Conservation (phyloP, 2,113 vertebrate genomes). For the Pluvianellus socialis region DNA sequence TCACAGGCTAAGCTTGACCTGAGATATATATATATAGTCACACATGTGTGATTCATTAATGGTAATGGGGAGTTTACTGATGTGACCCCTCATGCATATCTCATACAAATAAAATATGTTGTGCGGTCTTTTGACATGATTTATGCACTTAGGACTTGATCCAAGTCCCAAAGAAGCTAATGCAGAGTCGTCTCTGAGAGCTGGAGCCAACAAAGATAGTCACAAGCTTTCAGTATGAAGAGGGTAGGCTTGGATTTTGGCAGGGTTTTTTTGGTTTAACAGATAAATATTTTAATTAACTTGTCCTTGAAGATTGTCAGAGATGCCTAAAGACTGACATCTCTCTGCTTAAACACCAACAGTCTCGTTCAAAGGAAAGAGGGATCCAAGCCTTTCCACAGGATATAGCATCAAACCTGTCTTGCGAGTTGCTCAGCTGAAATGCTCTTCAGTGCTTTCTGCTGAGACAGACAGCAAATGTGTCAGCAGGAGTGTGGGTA, state of each 20-base stretch:
- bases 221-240: neutral
- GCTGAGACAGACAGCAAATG: neutral
- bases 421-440: neutral
- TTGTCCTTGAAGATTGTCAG: neutral
- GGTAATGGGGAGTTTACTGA: neutral
- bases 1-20: neutral
- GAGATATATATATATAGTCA: neutral
- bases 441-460: neutral
- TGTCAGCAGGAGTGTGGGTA: neutral
- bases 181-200: neutral
- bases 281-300: constrained; percentile 14
- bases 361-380: neutral
- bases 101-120: constrained; percentile 37
- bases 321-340: constrained; percentile 4
- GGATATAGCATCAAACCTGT: neutral
- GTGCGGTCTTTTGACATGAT: neutral
- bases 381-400: neutral
- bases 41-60: constrained; percentile 8
- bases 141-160: constrained; percentile 12
- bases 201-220: neutral
- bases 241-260: neutral
- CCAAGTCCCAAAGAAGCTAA: constrained; percentile 1
- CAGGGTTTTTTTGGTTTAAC: neutral
- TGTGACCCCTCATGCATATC: constrained; percentile 8
- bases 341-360: neutral